Evolutionary conservation across 1,140 invertebrate genomes (phyloP).

Genomic region (Pogonognathellus flavescens): DNA sequence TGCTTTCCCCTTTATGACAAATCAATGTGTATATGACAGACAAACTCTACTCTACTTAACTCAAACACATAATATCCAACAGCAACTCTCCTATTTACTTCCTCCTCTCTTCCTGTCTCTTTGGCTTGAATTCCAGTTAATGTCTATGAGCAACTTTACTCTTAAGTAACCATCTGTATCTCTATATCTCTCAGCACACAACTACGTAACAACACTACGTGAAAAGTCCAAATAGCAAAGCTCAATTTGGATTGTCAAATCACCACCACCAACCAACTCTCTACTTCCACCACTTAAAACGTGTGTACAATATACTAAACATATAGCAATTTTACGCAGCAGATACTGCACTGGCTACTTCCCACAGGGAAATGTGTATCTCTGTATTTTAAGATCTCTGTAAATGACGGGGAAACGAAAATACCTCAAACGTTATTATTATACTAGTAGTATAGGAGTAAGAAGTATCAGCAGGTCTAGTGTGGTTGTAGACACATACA

Average conservation of each 20-base stretch:
- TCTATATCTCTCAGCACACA: not conserved
- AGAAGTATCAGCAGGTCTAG: no score
- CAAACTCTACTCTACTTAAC: not conserved
- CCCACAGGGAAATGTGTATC: not conserved
- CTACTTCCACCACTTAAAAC: no score
- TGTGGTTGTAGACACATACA: no score
- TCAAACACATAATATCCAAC: not conserved
- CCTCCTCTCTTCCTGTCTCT: not conserved
- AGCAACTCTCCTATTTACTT: not conserved
- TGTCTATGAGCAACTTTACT: not conserved
- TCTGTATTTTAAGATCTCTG: not conserved
- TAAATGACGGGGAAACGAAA: not conserved
- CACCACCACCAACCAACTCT: no score
- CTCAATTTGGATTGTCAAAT: no score
- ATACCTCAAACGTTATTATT: no score
- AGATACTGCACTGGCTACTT: no score
- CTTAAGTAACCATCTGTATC: not conserved
- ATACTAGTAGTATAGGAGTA: no score
- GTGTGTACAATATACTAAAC: no score
- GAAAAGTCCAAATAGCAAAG: no score
- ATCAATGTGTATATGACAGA: constrained; percentile 65
- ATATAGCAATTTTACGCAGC: no score
- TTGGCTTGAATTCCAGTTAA: no score
- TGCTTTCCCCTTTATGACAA: constrained; percentile 66
- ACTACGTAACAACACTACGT: not conserved